phyloP scores from a whole-genome alignment of 2,113 vertebrate genomes.

The Sorex fumeus region DNA sequence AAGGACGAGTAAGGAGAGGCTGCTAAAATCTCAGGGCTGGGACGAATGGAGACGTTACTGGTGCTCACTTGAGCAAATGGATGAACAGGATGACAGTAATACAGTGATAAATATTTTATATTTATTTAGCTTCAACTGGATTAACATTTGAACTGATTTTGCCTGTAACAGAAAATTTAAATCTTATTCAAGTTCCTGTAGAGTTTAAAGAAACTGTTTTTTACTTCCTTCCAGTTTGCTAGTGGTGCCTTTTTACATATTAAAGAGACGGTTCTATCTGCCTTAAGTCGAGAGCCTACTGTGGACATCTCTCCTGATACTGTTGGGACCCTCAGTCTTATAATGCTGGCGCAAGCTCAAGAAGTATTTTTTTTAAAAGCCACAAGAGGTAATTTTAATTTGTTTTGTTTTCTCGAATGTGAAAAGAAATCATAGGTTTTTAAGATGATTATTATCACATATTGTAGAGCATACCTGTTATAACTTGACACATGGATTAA shows the following conservation, averaged over 20 bases:
- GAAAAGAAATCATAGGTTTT: constrained; percentile 62
- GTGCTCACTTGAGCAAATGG: too few species aligned
- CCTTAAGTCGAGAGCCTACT: constrained; percentile 96
- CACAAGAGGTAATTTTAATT: constrained; percentile 92
- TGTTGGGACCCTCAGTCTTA: constrained; percentile 95
- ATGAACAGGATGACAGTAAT: too few species aligned
- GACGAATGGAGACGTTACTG: too few species aligned
- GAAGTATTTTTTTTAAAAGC: constrained; percentile 99
- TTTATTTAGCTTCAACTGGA: not conserved
- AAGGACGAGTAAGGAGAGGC: too few species aligned
- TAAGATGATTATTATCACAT: constrained; percentile 31
- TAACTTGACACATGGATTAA: not conserved
- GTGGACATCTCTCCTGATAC: constrained; percentile 99
- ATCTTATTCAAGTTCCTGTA: constrained; percentile 24
- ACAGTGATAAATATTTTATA: too few species aligned
- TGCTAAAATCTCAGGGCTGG: too few species aligned
- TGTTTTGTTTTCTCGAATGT: constrained; percentile 50
- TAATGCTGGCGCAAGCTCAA: constrained; percentile 99
- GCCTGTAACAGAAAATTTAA: constrained; percentile 46
- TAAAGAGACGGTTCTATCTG: constrained; percentile 97
- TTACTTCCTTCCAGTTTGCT: constrained; percentile 91
- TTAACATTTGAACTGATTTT: constrained; percentile 65
- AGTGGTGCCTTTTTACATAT: constrained; percentile 98
- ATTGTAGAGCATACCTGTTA: constrained; percentile 12
- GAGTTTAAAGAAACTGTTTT: constrained; percentile 42